phyloP scores from a whole-genome alignment of 2,888 invertebrate species.

The Parnassius mnemosyne region DNA sequence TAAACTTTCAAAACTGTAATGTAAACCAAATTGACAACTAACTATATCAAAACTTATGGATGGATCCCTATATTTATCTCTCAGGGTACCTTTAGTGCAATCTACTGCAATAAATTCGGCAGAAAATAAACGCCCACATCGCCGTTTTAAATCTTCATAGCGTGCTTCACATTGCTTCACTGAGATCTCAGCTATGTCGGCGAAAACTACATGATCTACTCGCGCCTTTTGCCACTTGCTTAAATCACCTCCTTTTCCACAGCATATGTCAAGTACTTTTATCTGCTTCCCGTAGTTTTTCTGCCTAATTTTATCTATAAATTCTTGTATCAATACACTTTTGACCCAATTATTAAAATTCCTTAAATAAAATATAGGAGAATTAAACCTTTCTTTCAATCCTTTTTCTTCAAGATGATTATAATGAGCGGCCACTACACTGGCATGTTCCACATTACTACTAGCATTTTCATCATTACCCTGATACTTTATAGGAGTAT shows the following conservation, averaged over 20 bases:
- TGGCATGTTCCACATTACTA: slow-evolving; percentile 63
- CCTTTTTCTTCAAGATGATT: slow-evolving; percentile 93
- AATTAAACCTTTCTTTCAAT: slow-evolving; percentile 88
- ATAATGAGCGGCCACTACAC: slow-evolving; percentile 94
- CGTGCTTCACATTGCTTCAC: slow-evolving; percentile 93
- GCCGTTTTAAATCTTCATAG: slow-evolving; percentile 85
- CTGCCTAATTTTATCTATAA: slow-evolving; percentile 83
- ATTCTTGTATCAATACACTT: slow-evolving; percentile 94
- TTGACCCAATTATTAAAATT: slow-evolving; percentile 99
- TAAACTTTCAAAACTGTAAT: slow-evolving; percentile 96
- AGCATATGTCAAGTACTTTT: slow-evolving; percentile 94
- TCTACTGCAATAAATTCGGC: slow-evolving; percentile 97
- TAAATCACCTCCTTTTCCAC: slow-evolving; percentile 99
- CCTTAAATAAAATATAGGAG: slow-evolving; percentile 94
- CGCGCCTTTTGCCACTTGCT: slow-evolving; percentile 95
- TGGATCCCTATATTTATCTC: slow-evolving; percentile 88
- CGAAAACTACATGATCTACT: slow-evolving; percentile 91
- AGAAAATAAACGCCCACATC: slow-evolving; percentile 80
- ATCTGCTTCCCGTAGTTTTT: slow-evolving; percentile 84
- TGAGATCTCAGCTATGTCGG: slow-evolving; percentile 96
- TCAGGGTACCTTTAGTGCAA: slow-evolving; percentile 90
- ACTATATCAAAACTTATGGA: slow-evolving; percentile 92
- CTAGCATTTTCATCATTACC: slow-evolving; percentile 16
- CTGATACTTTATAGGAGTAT: slow-evolving; percentile 11
- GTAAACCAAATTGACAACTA: slow-evolving; percentile 99